Base-by-base conservation (phyloP, 1,140 invertebrate species). In the Procambarus clarkii region DNA sequence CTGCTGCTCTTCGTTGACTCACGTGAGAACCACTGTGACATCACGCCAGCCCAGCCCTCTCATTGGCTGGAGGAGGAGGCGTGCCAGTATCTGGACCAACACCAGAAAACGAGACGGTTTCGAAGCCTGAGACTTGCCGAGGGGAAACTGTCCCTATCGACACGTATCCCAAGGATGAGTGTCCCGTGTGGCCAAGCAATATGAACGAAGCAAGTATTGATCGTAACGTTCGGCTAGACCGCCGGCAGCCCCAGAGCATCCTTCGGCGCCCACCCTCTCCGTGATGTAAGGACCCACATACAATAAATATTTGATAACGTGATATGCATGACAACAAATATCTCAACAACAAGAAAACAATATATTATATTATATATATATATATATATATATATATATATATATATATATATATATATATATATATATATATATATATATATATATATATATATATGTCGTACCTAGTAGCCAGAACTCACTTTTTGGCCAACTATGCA, bases 11-110 rank as follows among this genome's bases (percentile, higher is more conserved):
- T 34, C 74, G 0, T 44, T 8, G 11, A 34, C 46, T 50, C 48
- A 54, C 21, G 11, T 34, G 74, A 71, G 58, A 54, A 58, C 77
- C 60, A 46, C 82, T 24, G 21, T 77, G 80, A 77, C 92, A 78
- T 87, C 86, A 91, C 84, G 46, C 84, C 9, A 21, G 15, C 3
- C 8, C n/a, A 58, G 84, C 46, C 34, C 18, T 3, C 11, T 76
- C 58, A 91, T 89, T 92, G 92, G 92, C 84, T 74, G 44, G 45
- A 21, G n/a, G 5, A 7, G 88, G 88, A 91, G 92, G 92, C 84
- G 92, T 91, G 92, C 74, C 83, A 78, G 48, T 44, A 24, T 58
- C 74, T 15, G n/a, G 48, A 44, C 84, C 74, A 78, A 13, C 48
- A 74, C n/a, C 69, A 74, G 69, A 74, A 34, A 74, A 74, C 24